These are phyloP conservation scores for Conistra vaccinii DNA, from an alignment of 2,888 invertebrate species.

Conservation along the genomic window DNA sequence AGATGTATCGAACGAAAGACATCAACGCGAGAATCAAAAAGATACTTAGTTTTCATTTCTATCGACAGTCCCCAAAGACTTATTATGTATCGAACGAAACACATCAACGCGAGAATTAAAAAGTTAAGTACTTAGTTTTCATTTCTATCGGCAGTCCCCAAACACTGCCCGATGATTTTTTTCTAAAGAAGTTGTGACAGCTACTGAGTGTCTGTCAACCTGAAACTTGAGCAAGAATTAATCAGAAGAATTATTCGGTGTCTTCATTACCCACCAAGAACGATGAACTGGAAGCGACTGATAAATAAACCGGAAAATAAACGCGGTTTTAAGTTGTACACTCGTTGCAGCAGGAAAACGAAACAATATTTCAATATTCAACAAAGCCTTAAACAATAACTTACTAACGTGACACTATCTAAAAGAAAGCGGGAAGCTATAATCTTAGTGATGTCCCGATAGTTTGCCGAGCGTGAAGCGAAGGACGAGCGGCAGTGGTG, in stretches of 20 bases:
- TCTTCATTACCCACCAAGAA: neutral
- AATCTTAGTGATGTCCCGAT: constrained; percentile 63
- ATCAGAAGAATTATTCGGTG: no score
- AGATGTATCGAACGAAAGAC: no score
- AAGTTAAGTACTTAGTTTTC: no score
- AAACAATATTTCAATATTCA: constrained; percentile 40
- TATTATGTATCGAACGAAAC: no score
- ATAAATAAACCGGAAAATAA: constrained; percentile 20
- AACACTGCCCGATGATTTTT: no score
- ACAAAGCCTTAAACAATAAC: constrained; percentile 48
- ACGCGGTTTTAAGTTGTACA: neutral
- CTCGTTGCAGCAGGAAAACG: neutral
- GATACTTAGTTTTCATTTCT: no score
- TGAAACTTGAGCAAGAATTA: neutral
- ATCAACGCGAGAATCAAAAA: no score
- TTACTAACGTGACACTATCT: constrained; percentile 52
- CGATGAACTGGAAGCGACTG: neutral
- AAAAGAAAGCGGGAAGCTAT: constrained; percentile 63
- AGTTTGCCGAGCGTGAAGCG: constrained; percentile 62
- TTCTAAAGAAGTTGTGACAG: no score
- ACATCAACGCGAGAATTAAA: no score
- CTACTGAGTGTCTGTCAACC: neutral
- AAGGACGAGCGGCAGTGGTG: constrained; percentile 53
- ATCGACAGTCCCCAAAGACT: no score
- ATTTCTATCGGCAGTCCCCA: no score